A percentile compares a stretch with the other conserved stretches of the same genome.
Evolutionary conservation across 2,888 invertebrate genomes (phyloP).

Genomic region (Rhagonycha lutea): DNA sequence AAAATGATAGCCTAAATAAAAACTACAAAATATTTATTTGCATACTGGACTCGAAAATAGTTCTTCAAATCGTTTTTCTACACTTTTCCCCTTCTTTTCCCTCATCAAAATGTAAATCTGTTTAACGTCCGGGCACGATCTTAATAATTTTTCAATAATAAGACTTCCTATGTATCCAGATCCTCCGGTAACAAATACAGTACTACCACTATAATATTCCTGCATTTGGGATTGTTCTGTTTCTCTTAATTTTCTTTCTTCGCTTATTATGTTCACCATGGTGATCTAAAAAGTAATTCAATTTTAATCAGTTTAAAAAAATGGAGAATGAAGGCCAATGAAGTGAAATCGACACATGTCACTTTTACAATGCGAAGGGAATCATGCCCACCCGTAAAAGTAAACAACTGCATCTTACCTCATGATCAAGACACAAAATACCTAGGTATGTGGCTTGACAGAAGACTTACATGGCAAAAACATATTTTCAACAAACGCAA

Average conservation of each 20-base stretch:
- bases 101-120: constrained; percentile 47
- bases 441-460: too few relatives aligned
- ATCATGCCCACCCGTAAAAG: too few relatives aligned
- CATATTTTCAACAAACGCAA: too few relatives aligned
- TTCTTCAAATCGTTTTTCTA: constrained; percentile 54
- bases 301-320: too few relatives aligned
- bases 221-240: constrained; percentile 38
- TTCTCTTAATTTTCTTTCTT: constrained; percentile 53
- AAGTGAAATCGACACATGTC: too few relatives aligned
- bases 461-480: too few relatives aligned
- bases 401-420: too few relatives aligned
- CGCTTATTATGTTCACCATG: not conserved
- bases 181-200: constrained; percentile 50
- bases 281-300: not conserved
- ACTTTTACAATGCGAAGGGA: too few relatives aligned
- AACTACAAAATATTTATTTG: not conserved
- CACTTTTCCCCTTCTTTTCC: constrained; percentile 45
- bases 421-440: too few relatives aligned
- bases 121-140: constrained; percentile 47
- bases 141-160: constrained; percentile 47
- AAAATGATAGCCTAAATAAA: not conserved
- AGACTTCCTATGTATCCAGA: constrained; percentile 51
- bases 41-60: constrained; percentile 65
- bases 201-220: constrained; percentile 44
- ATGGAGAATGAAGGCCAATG: too few relatives aligned